phyloP scores from a whole-genome alignment of 2,113 vertebrate species.

The Spilogale gracilis region DNA sequence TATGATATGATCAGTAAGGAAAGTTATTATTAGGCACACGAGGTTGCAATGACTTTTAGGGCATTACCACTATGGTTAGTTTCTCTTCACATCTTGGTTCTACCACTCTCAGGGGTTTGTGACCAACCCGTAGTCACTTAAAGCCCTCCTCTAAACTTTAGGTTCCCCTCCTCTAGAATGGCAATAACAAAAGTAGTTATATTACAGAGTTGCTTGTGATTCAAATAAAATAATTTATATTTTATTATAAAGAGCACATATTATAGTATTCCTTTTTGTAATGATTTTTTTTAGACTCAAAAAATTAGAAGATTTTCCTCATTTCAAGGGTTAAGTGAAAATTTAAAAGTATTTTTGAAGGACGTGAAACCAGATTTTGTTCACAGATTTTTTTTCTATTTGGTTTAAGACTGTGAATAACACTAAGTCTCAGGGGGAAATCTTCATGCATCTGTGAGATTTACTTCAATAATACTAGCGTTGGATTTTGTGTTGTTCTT shows the following conservation, averaged over 20 bases:
- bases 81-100: slow-evolving; percentile 53
- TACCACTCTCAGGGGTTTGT: background rate
- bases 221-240: slow-evolving; percentile 39
- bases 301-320: background rate
- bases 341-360: slow-evolving; percentile 42
- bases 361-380: slow-evolving; percentile 31
- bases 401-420: slow-evolving; percentile 53
- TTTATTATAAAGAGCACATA: background rate
- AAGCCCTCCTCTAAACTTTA: background rate
- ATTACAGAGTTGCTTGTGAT: background rate
- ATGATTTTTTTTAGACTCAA: background rate
- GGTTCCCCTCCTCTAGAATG: slow-evolving; percentile 25
- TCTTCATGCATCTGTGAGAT: slow-evolving; percentile 56
- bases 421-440: background rate
- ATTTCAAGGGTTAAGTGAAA: slow-evolving; percentile 23
- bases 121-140: background rate
- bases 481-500: slow-evolving; percentile 66
- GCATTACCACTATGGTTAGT: background rate
- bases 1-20: slow-evolving; percentile 7
- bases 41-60: background rate
- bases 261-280: slow-evolving; percentile 29
- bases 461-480: slow-evolving; percentile 62
- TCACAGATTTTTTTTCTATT: background rate
- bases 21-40: background rate
- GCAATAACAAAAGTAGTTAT: background rate